phyloP scores from a whole-genome alignment of 2,888 invertebrate species.

The Cheilosia variabilis region DNA sequence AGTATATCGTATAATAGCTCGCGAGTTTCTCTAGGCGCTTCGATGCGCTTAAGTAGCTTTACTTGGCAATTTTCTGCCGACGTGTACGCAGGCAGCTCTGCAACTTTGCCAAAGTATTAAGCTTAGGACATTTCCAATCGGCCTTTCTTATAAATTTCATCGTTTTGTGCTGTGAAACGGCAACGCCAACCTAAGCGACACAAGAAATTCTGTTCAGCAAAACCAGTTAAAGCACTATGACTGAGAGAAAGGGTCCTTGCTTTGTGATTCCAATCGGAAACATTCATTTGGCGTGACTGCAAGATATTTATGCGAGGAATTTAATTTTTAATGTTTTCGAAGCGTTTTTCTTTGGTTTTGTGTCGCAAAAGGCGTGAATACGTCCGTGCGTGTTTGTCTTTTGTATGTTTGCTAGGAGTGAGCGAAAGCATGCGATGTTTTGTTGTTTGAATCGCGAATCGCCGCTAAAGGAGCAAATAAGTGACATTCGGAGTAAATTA shows the following conservation, averaged over 20 bases:
- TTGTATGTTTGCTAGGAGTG: not conserved
- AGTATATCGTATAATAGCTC: slow-evolving; percentile 1
- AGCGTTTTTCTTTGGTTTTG: not conserved
- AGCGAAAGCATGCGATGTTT: slow-evolving; percentile 40
- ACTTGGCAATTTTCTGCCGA: slow-evolving; percentile 51
- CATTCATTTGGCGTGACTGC: slow-evolving; percentile 68
- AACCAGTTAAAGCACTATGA: not conserved
- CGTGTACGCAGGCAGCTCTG: slow-evolving; percentile 49
- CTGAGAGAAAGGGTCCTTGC: not conserved
- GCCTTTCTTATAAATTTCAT: slow-evolving; percentile 67
- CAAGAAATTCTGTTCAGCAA: not conserved
- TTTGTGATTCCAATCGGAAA: slow-evolving; percentile 53
- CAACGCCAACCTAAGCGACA: slow-evolving; percentile 3
- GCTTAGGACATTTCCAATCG: slow-evolving; percentile 53
- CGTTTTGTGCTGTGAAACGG: slow-evolving; percentile 18
- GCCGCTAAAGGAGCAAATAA: slow-evolving; percentile 3
- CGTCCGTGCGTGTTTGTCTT: not conserved
- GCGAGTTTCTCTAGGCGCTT: slow-evolving; percentile 8
- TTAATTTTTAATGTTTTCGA: slow-evolving; percentile 58
- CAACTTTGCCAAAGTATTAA: slow-evolving; percentile 44
- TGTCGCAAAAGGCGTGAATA: slow-evolving; percentile 2
- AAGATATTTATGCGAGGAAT: slow-evolving; percentile 53
- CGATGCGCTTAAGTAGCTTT: slow-evolving; percentile 24
- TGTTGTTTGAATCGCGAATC: slow-evolving; percentile 6
- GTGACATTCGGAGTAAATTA: slow-evolving; percentile 20